Base-by-base conservation (phyloP, 2,797 vertebrate species). In the Chelmon rostratus region DNA sequence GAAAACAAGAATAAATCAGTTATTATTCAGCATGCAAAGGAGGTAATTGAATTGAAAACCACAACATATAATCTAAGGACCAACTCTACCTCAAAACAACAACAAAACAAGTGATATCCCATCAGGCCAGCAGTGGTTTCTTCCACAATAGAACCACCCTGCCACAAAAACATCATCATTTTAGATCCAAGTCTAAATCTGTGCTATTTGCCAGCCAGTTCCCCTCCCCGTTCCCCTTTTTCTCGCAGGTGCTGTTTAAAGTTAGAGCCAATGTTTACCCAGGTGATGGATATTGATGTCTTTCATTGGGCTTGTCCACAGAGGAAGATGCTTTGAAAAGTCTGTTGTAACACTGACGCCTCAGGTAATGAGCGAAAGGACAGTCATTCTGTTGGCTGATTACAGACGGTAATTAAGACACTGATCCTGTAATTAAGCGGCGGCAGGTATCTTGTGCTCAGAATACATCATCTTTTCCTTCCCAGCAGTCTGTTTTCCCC, bases 361-460 rank as follows among this genome's bases (percentile, higher is more conserved):
- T 91, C 58, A 83, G 87, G 86, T 92, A 92, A 92, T 88, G 83
- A 91, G 74, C 0, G 18, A 86, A 84, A 86, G 79, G 84, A 86
- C 84, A 86, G 82, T 81, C 80, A 75, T 89, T 89, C 82, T 87
- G 73, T 76, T 72, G 84, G 49, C 78, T 93, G 90, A 92, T 92
- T 90, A 85, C 87, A 89, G 86, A 74, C 84, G 31, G 85, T 91
- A 94, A 94, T 94, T 93, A 93, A 91, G 88, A 90, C 88, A 90
- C 84, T 87, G 84, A 94, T 90, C 74, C 84, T 81, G 71, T 86
- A 93, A 94, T 94, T 91, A 93, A 83, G 80, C 12, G 47, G 72
- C 75, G 37, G 62, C 86, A 91, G 91, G 89, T 93, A 88, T 84
- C 66, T 37, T 85, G 85, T 75, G 78, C 76, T 68, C 37, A 0